phyloP scores from a whole-genome alignment of 37 sponge, comb jelly and placozoan genomes.

The Chondrilla cf. caribensis region DNA sequence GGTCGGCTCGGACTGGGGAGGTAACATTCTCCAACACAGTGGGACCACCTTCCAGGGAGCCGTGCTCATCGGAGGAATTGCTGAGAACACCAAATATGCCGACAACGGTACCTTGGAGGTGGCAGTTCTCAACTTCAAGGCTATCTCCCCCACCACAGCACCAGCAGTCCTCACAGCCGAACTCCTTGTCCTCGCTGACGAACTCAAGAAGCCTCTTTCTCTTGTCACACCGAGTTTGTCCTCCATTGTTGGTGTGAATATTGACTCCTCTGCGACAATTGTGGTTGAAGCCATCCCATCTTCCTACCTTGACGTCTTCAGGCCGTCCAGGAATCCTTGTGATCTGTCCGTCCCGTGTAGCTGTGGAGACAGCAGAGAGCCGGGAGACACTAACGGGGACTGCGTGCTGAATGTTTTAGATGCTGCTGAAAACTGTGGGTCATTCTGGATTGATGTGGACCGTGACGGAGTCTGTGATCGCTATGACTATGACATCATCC shows the following conservation, averaged over 20 bases:
- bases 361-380: constrained; percentile 31
- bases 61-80: constrained; percentile 55
- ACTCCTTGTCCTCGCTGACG: not conserved
- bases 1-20: constrained; percentile 15
- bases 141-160: not conserved
- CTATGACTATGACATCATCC: constrained; percentile 41
- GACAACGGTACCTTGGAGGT: constrained; percentile 15
- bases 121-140: constrained; percentile 46
- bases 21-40: constrained; percentile 14
- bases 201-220: not conserved
- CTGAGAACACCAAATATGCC: not conserved
- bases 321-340: constrained; percentile 21
- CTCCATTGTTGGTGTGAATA: constrained; percentile 12
- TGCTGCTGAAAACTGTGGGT: constrained; percentile 6
- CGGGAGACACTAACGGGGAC: constrained; percentile 69
- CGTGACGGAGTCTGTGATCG: constrained; percentile 47
- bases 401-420: constrained; percentile 65
- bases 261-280: constrained; percentile 4
- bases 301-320: not conserved
- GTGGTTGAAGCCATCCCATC: not conserved
- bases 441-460: constrained; percentile 35
- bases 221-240: too few species aligned
- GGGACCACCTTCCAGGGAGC: constrained; percentile 37
- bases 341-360: constrained; percentile 26
- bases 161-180: constrained; percentile 46